Conservation (phyloP, 2,113 vertebrate genomes). For the Thalassoma bifasciatum region DNA sequence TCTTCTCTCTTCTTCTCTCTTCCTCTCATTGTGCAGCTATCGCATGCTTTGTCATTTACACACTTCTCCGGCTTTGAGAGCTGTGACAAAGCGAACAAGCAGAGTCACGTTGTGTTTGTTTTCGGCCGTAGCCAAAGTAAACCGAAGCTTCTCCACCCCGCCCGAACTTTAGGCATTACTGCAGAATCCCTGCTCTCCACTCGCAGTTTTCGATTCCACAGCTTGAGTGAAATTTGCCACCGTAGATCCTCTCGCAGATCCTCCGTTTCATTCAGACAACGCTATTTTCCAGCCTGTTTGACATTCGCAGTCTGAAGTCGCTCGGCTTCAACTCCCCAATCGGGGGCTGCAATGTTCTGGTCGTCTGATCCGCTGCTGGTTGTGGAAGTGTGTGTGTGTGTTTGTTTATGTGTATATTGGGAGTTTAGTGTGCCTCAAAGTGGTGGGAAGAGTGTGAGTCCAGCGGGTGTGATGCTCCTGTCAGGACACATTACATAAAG, state of each 20-base stretch:
- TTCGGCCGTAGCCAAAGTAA: conserved; percentile 20
- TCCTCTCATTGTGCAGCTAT: neutral
- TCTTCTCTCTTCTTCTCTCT: neutral
- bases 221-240: neutral
- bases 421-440: conserved; percentile 36
- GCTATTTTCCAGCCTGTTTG: conserved; percentile 28
- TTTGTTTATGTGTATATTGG: neutral
- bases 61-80: conserved; percentile 7
- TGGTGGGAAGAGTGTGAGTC: conserved; percentile 29
- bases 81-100: conserved; percentile 34
- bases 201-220: neutral
- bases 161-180: conserved; percentile 14
- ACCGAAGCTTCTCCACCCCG: neutral
- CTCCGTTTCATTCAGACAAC: neutral
- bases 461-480: conserved; percentile 54
- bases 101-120: conserved; percentile 42
- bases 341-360: neutral
- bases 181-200: neutral
- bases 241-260: conserved; percentile 20
- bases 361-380: conserved; percentile 28
- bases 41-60: conserved; percentile 16
- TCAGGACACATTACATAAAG: conserved; percentile 69
- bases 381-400: conserved; percentile 1
- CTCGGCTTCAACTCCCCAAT: conserved; percentile 15
- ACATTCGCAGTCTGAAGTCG: conserved; percentile 39